A percentile compares a stretch with the other conserved stretches of the same genome.
Evolutionary conservation across 2,797 vertebrate genomes (phyloP).

Genomic region (Luscinia luscinia): DNA sequence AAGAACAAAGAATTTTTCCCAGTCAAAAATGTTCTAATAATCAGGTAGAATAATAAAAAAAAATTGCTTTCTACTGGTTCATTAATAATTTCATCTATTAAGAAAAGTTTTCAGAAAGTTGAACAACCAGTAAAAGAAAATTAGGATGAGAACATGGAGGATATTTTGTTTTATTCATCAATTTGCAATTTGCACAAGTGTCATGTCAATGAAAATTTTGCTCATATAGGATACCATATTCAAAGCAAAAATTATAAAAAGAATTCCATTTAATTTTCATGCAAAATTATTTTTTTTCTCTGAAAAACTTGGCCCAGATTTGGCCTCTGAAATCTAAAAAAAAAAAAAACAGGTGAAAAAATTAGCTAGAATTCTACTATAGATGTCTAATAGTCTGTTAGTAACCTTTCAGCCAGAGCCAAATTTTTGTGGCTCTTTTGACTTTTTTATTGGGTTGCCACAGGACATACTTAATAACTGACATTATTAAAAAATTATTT

Average conservation of each 20-base stretch:
- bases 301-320: background rate
- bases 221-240: background rate
- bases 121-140: background rate
- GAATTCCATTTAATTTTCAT: background rate
- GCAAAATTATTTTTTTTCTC: fast-evolving
- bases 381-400: background rate
- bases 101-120: background rate
- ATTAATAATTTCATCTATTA: background rate
- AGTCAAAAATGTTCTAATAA: background rate
- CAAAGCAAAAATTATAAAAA: background rate
- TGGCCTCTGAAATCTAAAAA: background rate
- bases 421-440: background rate
- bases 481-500: background rate
- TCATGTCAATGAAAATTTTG: background rate
- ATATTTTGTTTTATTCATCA: fast-evolving
- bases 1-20: background rate
- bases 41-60: background rate
- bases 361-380: background rate
- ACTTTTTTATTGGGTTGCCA: background rate
- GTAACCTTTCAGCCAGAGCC: background rate
- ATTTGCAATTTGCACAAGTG: background rate
- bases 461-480: background rate
- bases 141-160: background rate
- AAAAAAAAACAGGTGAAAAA: background rate
- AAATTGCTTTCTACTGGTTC: background rate